Evolutionary conservation across 2,113 vertebrate species (phyloP), one percentile per base, ranked within the genome.

Genomic region (Laterallus jamaicensis): DNA sequence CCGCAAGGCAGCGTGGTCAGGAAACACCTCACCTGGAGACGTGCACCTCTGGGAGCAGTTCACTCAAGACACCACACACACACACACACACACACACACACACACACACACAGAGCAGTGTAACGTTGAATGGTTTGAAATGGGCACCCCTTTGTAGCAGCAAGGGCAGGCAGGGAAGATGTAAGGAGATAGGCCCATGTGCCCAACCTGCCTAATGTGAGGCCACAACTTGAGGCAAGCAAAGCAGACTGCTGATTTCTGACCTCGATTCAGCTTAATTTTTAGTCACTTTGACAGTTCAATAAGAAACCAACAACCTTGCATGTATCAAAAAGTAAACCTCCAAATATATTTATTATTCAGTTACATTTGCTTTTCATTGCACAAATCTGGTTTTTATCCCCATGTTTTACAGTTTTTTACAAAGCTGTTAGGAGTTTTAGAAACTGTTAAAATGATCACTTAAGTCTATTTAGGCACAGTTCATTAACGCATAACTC

Each of bases 401-500:
- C 96, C 88, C 85, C 87, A 94, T 73, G 80, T 89, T 94, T 83
- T 94, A 92, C 80, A 87, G 87, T 86, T 60, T 77, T 94, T 93
- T 60, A 97, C 91, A 98, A 98, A 97, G 95, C 63, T 95, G 80
- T 71, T 90, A 91, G 92, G 73, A 96, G 87, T 94, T 96, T 96
- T 83, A 97, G 88, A 97, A 98, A 96, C 95, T 80, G 79, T 95
- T 86, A 96, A 91, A 97, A 94, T 66, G 49, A 97, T 96, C 93
- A 94, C 44, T 93, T 88, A 91, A 95, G 90, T 88, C 35, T 82
- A 97, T 96, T 98, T 97, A 98, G 98, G 98, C 98, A 98, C 97
- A 42, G 91, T 94, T 98, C 95, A 96, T 95, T 92, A 97, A 97
- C 26, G 6, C 56, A 17, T 86, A 95, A 95, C 86, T 94, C 49